Conservation (phyloP, 2,888 invertebrate genomes). For the Lasioglossum oenotherae region DNA sequence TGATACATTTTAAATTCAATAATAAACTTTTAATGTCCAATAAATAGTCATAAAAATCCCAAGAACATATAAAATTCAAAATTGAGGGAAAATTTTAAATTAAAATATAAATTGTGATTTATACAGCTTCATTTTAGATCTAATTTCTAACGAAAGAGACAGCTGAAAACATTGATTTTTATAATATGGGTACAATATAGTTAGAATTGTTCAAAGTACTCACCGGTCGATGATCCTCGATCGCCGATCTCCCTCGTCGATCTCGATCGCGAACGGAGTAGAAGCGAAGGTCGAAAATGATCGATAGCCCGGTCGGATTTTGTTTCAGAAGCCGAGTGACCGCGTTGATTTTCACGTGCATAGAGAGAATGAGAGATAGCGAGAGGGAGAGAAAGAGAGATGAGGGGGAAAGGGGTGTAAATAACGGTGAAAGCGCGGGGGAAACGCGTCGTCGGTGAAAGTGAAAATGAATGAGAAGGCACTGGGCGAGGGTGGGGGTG, state of each 20-base stretch:
- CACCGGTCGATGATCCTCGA: constrained; percentile 19
- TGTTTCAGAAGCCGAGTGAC: constrained; percentile 2
- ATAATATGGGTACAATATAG: background rate
- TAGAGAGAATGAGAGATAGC: constrained; percentile 2
- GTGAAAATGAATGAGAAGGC: constrained; percentile 63
- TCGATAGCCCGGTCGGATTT: constrained; percentile 11
- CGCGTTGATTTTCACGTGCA: constrained; percentile 29
- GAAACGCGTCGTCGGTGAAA: constrained; percentile 50
- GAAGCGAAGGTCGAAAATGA: background rate
- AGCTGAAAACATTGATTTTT: background rate
- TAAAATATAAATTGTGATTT: no score
- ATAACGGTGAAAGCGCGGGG: constrained; percentile 17
- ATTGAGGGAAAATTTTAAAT: no score
- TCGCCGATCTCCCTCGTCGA: background rate
- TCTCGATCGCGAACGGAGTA: background rate
- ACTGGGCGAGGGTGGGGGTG: constrained; percentile 30
- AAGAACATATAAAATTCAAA: background rate
- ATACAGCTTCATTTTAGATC: background rate
- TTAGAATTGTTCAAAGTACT: constrained; percentile 17
- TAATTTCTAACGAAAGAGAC: background rate
- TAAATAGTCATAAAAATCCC: background rate
- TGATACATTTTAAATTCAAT: background rate
- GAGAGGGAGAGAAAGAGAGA: background rate
- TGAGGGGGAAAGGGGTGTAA: constrained; percentile 20
- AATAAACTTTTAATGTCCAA: background rate